Evolutionary conservation across 2,888 invertebrate genomes (phyloP).

Genomic region (Ennomos fuscantarius): DNA sequence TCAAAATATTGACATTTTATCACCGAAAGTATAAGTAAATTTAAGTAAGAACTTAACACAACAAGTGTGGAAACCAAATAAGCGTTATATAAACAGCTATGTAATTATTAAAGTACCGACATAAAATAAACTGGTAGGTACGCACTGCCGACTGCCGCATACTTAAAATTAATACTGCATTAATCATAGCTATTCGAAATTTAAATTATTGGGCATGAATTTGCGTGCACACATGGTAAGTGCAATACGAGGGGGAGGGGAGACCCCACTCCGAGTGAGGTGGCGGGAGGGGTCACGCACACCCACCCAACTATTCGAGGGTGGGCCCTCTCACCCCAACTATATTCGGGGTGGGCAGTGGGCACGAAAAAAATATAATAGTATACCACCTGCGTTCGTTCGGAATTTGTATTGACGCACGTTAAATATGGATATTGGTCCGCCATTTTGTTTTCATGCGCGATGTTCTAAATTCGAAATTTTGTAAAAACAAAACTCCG

Average conservation of each 20-base stretch:
- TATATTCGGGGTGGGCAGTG: constrained; percentile 79
- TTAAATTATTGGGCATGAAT: constrained; percentile 82
- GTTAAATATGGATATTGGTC: constrained; percentile 69
- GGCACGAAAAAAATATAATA: constrained; percentile 77
- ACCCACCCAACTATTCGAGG: constrained; percentile 64
- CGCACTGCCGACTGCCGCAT: neutral
- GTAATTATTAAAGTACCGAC: constrained; percentile 5
- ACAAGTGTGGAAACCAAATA: neutral
- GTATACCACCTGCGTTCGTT: constrained; percentile 80
- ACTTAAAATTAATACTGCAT: constrained; percentile 65
- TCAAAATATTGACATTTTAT: constrained; percentile 21
- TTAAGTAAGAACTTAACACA: constrained; percentile 4
- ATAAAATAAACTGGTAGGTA: constrained; percentile 2
- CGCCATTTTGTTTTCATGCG: constrained; percentile 74
- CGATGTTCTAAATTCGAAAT: constrained; percentile 44
- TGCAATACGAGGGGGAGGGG: constrained; percentile 53
- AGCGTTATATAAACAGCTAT: neutral
- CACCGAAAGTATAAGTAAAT: constrained; percentile 6
- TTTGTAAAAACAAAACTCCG: constrained; percentile 29
- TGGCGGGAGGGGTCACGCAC: constrained; percentile 68
- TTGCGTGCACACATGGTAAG: constrained; percentile 80
- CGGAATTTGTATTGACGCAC: constrained; percentile 73
- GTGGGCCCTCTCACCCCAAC: constrained; percentile 64
- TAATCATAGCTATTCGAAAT: constrained; percentile 80
- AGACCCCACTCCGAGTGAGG: constrained; percentile 40